These are phyloP conservation scores for Caenorhabditis inopinata DNA, from an alignment of 1,140 invertebrate genomes.

Conservation along the genomic window DNA sequence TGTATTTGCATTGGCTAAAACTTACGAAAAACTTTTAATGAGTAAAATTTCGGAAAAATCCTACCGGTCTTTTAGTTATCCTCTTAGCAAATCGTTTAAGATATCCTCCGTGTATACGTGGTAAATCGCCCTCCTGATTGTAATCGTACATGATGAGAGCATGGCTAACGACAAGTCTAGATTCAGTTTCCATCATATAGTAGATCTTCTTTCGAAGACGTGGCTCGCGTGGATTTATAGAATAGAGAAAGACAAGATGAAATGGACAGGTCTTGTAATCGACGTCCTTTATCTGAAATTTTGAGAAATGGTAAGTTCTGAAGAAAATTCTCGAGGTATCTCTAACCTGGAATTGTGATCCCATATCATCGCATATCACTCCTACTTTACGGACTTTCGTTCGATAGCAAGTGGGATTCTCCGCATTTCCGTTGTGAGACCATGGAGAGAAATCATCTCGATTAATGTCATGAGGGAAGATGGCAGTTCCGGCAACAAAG, in stretches of 20 bases:
- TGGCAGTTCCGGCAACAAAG: slow-evolving; percentile 28
- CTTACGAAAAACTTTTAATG: no score
- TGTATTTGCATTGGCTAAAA: slow-evolving; percentile 6
- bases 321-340: no score
- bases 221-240: slow-evolving; percentile 36
- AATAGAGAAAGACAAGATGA: slow-evolving; percentile 35
- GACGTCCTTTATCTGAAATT: not conserved
- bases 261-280: slow-evolving; percentile 40
- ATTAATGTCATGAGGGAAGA: slow-evolving; percentile 43
- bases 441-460: slow-evolving; percentile 42
- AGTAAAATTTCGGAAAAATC: no score
- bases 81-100: slow-evolving; percentile 22
- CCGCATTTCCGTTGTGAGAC: slow-evolving; percentile 32
- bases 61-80: not conserved
- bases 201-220: slow-evolving; percentile 41
- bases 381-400: slow-evolving; percentile 45
- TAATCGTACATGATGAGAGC: slow-evolving; percentile 45
- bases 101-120: slow-evolving; percentile 36
- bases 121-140: slow-evolving; percentile 28
- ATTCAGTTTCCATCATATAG: slow-evolving; percentile 42
- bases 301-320: no score
- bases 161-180: slow-evolving; percentile 32
- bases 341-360: slow-evolving; percentile 5
- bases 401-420: slow-evolving; percentile 38
- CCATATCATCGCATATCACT: slow-evolving; percentile 31